Percentiles rank a stretch among this genome's conserved stretches.
Conservation (phyloP, 2,797 vertebrate species). For the Alfaro cultratus region DNA sequence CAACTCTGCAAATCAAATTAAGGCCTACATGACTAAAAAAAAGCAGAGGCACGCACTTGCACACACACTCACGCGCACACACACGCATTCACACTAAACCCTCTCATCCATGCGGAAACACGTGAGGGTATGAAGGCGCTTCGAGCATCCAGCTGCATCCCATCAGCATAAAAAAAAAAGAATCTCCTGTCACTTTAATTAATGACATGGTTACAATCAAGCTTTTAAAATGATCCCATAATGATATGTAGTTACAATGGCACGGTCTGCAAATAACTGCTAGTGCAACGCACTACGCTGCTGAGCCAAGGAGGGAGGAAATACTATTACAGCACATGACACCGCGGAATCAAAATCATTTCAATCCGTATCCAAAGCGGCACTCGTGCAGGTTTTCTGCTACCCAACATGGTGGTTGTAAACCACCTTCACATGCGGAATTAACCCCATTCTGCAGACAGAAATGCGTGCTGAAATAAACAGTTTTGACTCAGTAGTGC, state of each 20-base stretch:
- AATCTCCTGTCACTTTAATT: neutral
- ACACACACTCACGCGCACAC: slow-evolving; percentile 26
- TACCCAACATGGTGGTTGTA: slow-evolving; percentile 9
- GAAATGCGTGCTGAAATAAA: neutral
- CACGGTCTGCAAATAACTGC: slow-evolving; percentile 8
- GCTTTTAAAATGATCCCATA: neutral
- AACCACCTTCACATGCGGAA: slow-evolving; percentile 26
- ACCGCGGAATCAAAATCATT: slow-evolving; percentile 28
- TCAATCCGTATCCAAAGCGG: slow-evolving; percentile 6
- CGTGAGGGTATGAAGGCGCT: slow-evolving; percentile 10
- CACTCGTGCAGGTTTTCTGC: slow-evolving; percentile 1
- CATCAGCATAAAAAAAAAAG: neutral
- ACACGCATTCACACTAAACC: slow-evolving; percentile 28
- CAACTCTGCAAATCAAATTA: slow-evolving; percentile 43
- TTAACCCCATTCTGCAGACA: slow-evolving; percentile 26
- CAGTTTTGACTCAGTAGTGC: neutral
- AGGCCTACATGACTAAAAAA: slow-evolving; percentile 51
- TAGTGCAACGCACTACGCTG: slow-evolving; percentile 26
- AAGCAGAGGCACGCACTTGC: slow-evolving; percentile 30
- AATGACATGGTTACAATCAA: neutral
- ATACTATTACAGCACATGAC: slow-evolving; percentile 64
- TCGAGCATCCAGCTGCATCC: slow-evolving; percentile 29
- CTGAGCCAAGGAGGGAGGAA: slow-evolving; percentile 28
- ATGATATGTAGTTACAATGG: neutral
- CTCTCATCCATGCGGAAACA: slow-evolving; percentile 62